Base-by-base conservation (phyloP, 2,797 vertebrate species). In the Gallinago nigripennis region DNA sequence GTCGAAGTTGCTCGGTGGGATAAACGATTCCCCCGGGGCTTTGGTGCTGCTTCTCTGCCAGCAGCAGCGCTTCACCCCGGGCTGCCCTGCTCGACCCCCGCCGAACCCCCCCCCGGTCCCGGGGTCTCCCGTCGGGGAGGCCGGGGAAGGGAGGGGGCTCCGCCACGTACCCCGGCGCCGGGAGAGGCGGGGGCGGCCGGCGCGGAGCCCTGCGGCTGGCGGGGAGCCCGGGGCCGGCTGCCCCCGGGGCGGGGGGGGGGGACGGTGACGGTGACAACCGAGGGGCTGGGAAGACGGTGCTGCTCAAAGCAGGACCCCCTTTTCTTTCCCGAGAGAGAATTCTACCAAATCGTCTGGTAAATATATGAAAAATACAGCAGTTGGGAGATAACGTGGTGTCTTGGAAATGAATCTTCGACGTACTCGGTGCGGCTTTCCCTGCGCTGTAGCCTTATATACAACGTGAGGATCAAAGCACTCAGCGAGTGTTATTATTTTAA, bases 181-280 rank as follows among this genome's bases (percentile, higher is more conserved):
- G 46, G 43, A 43, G 68, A 53, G 50, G 33, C 65, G 30, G 64
- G 41, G 33, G 61, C 31, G 53, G 64, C 88, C 88, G 95, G 86
- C 83, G 8, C 18, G 28, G 48, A 70, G 79, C 81, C 86, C n/a
- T 41, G 53, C 41, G 60, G 64, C 88, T 90, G 95, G 86, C 83
- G 8, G 20, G 28, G 48, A 70, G 79, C 81, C 86, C n/a, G 51
- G 13, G 19, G 23, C 39, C 24, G 53, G 58, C 46, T 20, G 68
- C 35, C 12, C 8, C 31, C n/a, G n/a, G 24, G 37, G 13, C 20
- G 20, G 41, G 30, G 27, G 24, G 41, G 25, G 31, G 2, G 16
- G 19, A 6, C 18, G 20, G 27, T 27, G 25, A 31, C 30, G 53
- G 43, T 33, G 43, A 3, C 11, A 31, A 11, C 20, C 16, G 21